A percentile compares a stretch with the other conserved stretches of the same genome.
Evolutionary conservation across 2,113 vertebrate genomes (phyloP).

Genomic region (Hypocryptadius cinnamomeus): DNA sequence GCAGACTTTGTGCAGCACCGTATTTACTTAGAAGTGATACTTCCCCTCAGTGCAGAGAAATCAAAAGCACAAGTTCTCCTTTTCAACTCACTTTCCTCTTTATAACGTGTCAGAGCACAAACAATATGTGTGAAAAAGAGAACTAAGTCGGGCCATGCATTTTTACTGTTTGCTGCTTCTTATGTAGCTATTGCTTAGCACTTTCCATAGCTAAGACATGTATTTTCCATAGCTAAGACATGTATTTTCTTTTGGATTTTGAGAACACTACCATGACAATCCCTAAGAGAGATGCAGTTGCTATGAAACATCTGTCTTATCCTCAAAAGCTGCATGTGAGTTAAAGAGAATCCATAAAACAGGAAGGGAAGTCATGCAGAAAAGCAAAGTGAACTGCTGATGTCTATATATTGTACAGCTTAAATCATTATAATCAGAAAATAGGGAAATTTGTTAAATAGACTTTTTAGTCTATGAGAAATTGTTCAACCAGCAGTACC

Average conservation of each 20-base stretch:
- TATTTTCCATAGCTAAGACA: neutral
- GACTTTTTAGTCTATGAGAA: neutral
- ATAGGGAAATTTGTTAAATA: neutral
- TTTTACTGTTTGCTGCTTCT: neutral
- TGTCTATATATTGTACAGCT: neutral
- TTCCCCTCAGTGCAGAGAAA: constrained; percentile 62
- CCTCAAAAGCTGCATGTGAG: neutral
- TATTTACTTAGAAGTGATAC: constrained; percentile 48
- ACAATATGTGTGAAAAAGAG: constrained; percentile 48
- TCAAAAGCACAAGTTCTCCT: constrained; percentile 62
- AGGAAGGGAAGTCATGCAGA: neutral
- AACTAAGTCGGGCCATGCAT: neutral
- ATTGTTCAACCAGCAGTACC: neutral
- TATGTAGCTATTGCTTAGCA: neutral
- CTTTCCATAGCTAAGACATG: neutral
- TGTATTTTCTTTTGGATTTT: neutral
- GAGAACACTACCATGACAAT: neutral
- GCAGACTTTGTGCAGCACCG: neutral
- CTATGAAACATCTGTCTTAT: neutral
- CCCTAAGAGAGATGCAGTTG: neutral
- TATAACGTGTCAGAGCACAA: neutral
- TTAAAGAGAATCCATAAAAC: neutral
- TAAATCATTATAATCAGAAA: neutral
- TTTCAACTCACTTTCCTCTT: constrained; percentile 56
- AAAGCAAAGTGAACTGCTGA: neutral